Evolutionary conservation across 2,113 vertebrate genomes (phyloP).

Genomic region (Gymnorhina tibicen): DNA sequence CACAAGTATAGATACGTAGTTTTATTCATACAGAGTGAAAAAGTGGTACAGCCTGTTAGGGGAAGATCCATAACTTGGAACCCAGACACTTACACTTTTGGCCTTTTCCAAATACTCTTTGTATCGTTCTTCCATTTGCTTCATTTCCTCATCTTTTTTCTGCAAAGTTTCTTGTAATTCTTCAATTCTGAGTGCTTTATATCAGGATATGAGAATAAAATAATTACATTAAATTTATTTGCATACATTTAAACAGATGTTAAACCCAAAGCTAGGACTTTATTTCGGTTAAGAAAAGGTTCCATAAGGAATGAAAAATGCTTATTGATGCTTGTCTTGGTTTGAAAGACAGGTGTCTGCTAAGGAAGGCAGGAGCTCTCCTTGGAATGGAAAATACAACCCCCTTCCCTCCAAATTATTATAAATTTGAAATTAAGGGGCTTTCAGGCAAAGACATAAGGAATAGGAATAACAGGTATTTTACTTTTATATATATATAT

Average conservation of each 20-base stretch:
- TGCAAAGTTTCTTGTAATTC: background rate
- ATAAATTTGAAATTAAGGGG: no score
- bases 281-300: background rate
- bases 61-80: background rate
- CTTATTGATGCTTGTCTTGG: no score
- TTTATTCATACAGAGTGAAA: background rate
- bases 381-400: no score
- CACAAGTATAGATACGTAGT: background rate
- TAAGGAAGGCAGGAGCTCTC: no score
- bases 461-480: no score
- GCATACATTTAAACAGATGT: background rate
- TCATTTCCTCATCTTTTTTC: constrained; percentile 77
- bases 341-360: no score
- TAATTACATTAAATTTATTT: background rate
- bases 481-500: no score
- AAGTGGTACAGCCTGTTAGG: background rate
- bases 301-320: background rate
- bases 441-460: no score
- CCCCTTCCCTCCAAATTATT: no score
- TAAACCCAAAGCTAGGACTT: background rate
- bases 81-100: constrained; percentile 75
- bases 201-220: background rate
- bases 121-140: constrained; percentile 92
- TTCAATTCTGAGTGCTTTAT: background rate
- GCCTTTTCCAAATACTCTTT: constrained; percentile 95